Evolutionary conservation across 2,113 vertebrate species (phyloP).

Genomic region (Pteruthius melanotis): DNA sequence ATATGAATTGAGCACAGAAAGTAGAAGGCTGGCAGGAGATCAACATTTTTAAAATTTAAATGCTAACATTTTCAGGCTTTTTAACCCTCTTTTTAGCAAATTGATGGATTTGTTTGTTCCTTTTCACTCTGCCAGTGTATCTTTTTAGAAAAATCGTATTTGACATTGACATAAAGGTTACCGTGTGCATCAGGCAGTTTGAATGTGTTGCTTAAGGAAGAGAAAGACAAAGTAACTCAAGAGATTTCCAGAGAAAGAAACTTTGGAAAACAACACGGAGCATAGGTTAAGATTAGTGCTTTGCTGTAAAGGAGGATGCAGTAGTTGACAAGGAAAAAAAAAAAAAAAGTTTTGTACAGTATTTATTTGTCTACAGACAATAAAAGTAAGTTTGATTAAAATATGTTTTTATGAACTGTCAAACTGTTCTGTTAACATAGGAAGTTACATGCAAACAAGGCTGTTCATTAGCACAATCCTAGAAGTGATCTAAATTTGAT

Average conservation of each 20-base stretch:
- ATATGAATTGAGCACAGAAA: not conserved
- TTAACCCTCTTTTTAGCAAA: not conserved
- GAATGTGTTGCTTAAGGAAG: not conserved
- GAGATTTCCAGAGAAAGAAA: not conserved
- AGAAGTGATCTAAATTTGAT: not conserved
- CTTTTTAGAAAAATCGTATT: not conserved
- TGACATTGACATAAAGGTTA: not conserved
- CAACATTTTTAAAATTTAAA: not conserved
- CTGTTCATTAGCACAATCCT: not conserved
- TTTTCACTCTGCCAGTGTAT: not conserved
- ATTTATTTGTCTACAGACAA: not conserved
- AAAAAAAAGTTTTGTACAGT: not conserved
- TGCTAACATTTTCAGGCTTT: constrained; percentile 3
- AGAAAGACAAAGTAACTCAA: not conserved
- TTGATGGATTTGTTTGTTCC: not conserved
- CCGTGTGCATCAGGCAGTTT: not conserved
- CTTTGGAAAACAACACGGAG: not conserved
- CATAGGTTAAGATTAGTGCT: not conserved
- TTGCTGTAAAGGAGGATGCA: not conserved
- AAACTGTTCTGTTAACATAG: not conserved
- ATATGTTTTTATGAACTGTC: not conserved
- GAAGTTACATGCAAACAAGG: not conserved
- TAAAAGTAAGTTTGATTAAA: not conserved
- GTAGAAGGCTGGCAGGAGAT: not conserved
- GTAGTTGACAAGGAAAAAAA: not conserved